Conservation (phyloP, 1,140 invertebrate genomes). For the Leptonema lineaticorne region DNA sequence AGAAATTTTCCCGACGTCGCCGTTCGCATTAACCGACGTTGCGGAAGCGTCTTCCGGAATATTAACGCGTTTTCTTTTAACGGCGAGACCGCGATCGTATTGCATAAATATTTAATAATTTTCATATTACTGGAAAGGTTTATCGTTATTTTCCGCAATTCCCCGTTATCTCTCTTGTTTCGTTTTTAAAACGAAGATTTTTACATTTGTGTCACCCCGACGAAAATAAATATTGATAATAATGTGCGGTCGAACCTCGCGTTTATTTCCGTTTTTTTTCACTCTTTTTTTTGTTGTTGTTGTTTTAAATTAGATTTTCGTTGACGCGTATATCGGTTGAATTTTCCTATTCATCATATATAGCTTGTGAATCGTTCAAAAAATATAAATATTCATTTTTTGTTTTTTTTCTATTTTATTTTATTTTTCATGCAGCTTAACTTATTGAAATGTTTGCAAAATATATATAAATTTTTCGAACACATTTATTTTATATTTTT, state of each 20-base stretch:
- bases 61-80: neutral
- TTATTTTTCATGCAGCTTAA: conserved; percentile 9
- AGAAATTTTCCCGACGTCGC: neutral
- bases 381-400: conserved; percentile 4
- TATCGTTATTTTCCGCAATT: neutral
- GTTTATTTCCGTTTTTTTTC: too few relatives aligned
- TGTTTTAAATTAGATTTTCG: conserved; percentile 15
- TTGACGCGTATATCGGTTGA: conserved; percentile 12
- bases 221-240: conserved; percentile 11
- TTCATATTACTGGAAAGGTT: neutral
- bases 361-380: neutral
- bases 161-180: neutral
- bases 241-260: neutral
- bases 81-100: too few relatives aligned
- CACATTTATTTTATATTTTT: neutral
- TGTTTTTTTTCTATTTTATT: conserved; percentile 4
- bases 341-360: conserved; percentile 12
- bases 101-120: too few relatives aligned
- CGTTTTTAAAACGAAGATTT: neutral
- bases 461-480: conserved; percentile 5
- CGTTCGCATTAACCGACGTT: neutral
- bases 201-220: neutral
- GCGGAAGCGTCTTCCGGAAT: too few relatives aligned
- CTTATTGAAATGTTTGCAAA: conserved; percentile 21
- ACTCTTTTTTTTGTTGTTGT: too few relatives aligned